Conservation (phyloP, 2,113 vertebrate species). For the Syrmaticus mikado region DNA sequence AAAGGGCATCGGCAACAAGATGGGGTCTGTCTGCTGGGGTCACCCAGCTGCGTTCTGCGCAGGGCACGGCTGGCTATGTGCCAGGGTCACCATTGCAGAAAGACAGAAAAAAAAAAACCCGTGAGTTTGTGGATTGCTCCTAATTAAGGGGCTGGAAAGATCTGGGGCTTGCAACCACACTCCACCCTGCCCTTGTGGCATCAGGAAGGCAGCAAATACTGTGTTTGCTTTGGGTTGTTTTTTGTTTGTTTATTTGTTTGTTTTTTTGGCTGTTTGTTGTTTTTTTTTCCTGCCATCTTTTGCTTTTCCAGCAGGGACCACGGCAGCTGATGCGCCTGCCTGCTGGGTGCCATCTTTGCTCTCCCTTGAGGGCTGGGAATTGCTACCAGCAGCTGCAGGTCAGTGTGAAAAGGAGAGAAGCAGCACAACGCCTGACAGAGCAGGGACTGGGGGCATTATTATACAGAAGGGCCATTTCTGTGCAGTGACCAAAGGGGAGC, state of each 20-base stretch:
- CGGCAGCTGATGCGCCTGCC: accelerated
- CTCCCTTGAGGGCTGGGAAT: accelerated
- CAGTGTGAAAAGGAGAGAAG: accelerated
- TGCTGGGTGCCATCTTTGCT: accelerated
- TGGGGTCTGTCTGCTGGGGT: not conserved
- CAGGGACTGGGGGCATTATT: accelerated
- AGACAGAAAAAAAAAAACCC: not conserved
- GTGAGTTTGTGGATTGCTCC: not conserved
- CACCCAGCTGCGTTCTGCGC: not conserved
- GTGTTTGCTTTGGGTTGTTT: not conserved
- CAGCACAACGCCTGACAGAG: accelerated
- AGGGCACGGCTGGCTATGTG: accelerated
- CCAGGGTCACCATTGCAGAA: not conserved
- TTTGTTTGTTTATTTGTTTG: no score
- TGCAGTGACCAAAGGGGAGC: accelerated
- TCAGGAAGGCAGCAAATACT: accelerated
- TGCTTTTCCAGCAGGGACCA: accelerated
- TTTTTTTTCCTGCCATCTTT: not conserved
- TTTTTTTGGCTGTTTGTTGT: no score
- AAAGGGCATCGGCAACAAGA: not conserved
- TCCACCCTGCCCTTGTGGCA: not conserved
- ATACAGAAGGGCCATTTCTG: accelerated
- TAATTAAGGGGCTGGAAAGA: not conserved
- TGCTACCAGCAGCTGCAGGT: not conserved
- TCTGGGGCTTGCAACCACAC: not conserved